These are phyloP conservation scores for Ophraella communa DNA, from an alignment of 2,888 invertebrate genomes.

Conservation along the genomic window DNA sequence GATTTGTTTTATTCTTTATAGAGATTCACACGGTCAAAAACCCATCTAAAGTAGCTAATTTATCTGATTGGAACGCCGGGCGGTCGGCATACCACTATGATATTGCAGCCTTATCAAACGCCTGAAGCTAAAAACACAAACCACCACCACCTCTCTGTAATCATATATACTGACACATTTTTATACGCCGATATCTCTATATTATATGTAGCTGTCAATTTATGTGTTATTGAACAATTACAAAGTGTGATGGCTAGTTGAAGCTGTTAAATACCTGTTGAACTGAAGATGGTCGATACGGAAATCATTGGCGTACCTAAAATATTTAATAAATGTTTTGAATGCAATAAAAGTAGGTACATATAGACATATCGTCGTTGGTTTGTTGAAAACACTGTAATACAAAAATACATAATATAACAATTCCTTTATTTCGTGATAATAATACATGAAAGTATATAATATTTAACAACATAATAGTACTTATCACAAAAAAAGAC, in stretches of 20 bases:
- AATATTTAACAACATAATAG: no score
- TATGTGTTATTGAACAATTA: conserved; percentile 59
- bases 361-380: no score
- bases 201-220: conserved; percentile 59
- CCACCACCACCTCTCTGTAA: conserved; percentile 46
- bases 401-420: no score
- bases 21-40: conserved; percentile 60
- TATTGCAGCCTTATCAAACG: conserved; percentile 50
- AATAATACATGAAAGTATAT: no score
- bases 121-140: conserved; percentile 37
- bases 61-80: conserved; percentile 58
- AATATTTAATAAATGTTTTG: no score
- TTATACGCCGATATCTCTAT: conserved; percentile 55
- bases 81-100: conserved; percentile 51
- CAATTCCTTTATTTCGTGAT: no score
- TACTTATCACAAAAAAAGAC: no score
- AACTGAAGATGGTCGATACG: conserved; percentile 50
- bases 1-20: conserved; percentile 52
- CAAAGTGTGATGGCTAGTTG: conserved; percentile 57
- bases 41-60: conserved; percentile 56
- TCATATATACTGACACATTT: conserved; percentile 52
- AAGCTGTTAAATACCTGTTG: conserved; percentile 59
- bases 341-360: no score
- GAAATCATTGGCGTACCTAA: conserved; percentile 21
- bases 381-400: no score